Conservation (phyloP, 2,888 invertebrate species). For the Orthosia gracilis region DNA sequence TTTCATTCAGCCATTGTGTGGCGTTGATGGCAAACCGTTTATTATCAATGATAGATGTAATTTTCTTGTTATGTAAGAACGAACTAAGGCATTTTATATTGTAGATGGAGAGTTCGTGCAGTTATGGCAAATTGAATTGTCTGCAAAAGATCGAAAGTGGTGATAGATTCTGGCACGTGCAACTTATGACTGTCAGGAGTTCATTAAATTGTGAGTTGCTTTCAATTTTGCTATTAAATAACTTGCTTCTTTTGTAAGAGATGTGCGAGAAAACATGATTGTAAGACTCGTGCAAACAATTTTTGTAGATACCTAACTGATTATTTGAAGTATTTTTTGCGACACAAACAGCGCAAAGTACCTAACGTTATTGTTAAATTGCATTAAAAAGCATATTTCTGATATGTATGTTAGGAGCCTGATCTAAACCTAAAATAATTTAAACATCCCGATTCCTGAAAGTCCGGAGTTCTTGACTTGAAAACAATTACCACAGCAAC, state of each 20-base stretch:
- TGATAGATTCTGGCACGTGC: constrained; percentile 32
- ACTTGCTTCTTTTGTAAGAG: neutral
- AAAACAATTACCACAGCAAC: neutral
- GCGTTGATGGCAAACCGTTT: constrained; percentile 62
- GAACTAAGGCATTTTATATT: constrained; percentile 47
- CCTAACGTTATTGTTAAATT: too few species aligned
- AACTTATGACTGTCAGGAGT: constrained; percentile 4
- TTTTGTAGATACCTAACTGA: neutral
- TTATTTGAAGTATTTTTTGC: too few species aligned
- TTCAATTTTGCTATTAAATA: constrained; percentile 7
- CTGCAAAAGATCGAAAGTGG: constrained; percentile 47
- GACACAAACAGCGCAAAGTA: too few species aligned
- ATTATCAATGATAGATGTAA: constrained; percentile 60
- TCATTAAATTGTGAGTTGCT: constrained; percentile 22
- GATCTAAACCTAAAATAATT: too few species aligned
- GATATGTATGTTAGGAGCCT: too few species aligned
- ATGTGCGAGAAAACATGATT: too few species aligned
- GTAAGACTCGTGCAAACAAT: neutral
- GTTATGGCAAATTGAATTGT: constrained; percentile 55
- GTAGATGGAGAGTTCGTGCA: constrained; percentile 43
- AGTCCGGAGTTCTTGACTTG: neutral
- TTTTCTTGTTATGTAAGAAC: constrained; percentile 62
- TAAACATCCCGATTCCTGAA: neutral
- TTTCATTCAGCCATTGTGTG: constrained; percentile 69
- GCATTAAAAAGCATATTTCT: too few species aligned